Evolutionary conservation across 1,140 invertebrate species (phyloP).

Genomic region (Pseudomyrmex dendroicus): DNA sequence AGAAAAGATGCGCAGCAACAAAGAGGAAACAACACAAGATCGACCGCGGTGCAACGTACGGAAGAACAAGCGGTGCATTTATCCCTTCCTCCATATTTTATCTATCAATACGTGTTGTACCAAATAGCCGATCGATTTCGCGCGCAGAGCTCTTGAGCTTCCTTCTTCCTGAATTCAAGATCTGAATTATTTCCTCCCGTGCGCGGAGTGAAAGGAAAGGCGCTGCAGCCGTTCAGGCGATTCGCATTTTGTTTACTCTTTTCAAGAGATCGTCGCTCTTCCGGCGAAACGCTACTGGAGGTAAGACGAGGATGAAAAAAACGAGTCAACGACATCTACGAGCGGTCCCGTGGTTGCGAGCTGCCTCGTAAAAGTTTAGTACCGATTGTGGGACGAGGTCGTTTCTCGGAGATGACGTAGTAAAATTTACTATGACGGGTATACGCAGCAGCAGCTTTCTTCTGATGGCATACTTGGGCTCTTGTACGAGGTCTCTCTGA

Average conservation of each 20-base stretch:
- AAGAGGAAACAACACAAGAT: neutral
- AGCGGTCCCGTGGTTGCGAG: conserved; percentile 47
- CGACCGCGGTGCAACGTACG: conserved; percentile 35
- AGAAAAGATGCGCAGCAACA: neutral
- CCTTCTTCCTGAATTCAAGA: conserved; percentile 53
- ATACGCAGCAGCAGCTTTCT: conserved; percentile 60
- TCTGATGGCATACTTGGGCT: conserved; percentile 56
- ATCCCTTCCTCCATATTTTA: conserved; percentile 51
- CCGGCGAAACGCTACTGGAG: conserved; percentile 8
- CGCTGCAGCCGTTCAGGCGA: neutral
- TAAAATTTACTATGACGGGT: conserved; percentile 69
- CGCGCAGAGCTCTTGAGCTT: conserved; percentile 62
- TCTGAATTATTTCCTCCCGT: conserved; percentile 19
- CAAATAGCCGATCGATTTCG: conserved; percentile 70
- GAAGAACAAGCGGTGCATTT: conserved; percentile 72
- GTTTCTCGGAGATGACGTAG: conserved; percentile 73
- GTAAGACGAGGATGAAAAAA: conserved; percentile 58
- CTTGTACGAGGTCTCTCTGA: conserved; percentile 4
- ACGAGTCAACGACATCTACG: conserved; percentile 70
- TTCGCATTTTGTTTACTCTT: conserved; percentile 67
- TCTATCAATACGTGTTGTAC: conserved; percentile 45
- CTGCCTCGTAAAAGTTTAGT: conserved; percentile 72
- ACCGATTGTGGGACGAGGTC: conserved; percentile 75
- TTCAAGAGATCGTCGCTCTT: neutral
- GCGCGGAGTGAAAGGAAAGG: conserved; percentile 44